Evolutionary conservation across 2,113 vertebrate genomes (phyloP).

Genomic region (Junco hyemalis): DNA sequence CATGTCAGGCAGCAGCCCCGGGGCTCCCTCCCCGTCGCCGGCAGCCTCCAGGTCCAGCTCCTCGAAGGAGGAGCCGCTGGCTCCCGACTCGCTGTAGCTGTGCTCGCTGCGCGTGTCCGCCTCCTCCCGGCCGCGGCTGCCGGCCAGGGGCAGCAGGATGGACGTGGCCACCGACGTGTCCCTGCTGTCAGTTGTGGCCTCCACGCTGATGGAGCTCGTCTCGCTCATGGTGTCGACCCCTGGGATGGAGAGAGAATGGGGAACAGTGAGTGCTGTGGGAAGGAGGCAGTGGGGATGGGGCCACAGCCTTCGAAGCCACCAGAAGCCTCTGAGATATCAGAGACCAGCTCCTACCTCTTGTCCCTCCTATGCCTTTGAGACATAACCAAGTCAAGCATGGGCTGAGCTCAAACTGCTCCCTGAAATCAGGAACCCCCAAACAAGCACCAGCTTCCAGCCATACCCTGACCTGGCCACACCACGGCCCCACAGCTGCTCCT

Average conservation of each 20-base stretch:
- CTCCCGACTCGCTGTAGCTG: slow-evolving; percentile 86
- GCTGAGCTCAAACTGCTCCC: neutral
- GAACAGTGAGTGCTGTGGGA: neutral
- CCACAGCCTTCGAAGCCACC: neutral
- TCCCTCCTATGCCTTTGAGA: neutral
- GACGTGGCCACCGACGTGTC: slow-evolving; percentile 82
- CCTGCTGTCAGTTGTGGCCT: slow-evolving; percentile 83
- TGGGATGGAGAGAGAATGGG: slow-evolving; percentile 26
- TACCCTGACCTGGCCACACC: neutral
- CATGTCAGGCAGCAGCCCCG: neutral
- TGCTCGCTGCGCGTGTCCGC: slow-evolving; percentile 77
- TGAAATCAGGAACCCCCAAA: neutral
- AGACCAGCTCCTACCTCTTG: neutral
- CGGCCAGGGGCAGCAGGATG: slow-evolving; percentile 70
- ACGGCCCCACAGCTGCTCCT: neutral
- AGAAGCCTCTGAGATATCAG: neutral
- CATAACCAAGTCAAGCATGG: rapidly evolving
- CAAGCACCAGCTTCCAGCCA: rapidly evolving
- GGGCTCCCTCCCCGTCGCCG: slow-evolving; percentile 36
- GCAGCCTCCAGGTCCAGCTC: slow-evolving; percentile 89
- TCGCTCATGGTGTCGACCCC: slow-evolving; percentile 76
- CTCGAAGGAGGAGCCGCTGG: slow-evolving; percentile 94
- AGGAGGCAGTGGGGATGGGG: neutral
- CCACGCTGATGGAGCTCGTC: slow-evolving; percentile 80
- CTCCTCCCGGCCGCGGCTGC: slow-evolving; percentile 77